Percentiles rank a stretch among this genome's conserved stretches.
Conservation (phyloP, 2,888 invertebrate genomes). For the Danaus chrysippus region DNA sequence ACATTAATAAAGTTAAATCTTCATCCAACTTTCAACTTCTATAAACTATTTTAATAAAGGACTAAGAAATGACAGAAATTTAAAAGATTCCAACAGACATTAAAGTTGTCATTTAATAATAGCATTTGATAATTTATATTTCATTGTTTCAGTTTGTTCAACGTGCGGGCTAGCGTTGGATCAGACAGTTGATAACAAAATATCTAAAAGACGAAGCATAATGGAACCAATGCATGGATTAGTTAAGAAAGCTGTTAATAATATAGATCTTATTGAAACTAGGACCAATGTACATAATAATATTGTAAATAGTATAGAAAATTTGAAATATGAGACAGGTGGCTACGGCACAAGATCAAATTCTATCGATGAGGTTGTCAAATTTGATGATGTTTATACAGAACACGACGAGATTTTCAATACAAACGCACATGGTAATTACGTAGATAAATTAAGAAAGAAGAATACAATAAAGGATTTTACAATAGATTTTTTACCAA, state of each 20-base stretch:
- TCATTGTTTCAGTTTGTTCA: conserved; percentile 59
- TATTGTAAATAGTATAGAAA: conserved; percentile 30
- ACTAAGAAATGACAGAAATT: too few species aligned
- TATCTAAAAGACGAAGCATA: conserved; percentile 30
- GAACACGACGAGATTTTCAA: conserved; percentile 39
- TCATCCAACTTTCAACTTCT: too few species aligned
- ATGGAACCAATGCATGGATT: conserved; percentile 32
- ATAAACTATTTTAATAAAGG: too few species aligned
- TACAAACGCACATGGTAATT: conserved; percentile 40
- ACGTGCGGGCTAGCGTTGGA: conserved; percentile 49
- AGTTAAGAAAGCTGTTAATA: conserved; percentile 41
- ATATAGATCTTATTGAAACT: conserved; percentile 34
- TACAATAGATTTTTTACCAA: conserved; percentile 29
- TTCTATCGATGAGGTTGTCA: conserved; percentile 29
- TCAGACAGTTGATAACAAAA: conserved; percentile 52
- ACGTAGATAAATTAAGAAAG: conserved; percentile 34
- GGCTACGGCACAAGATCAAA: conserved; percentile 27
- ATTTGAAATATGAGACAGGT: conserved; percentile 29
- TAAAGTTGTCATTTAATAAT: too few species aligned
- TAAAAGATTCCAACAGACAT: too few species aligned
- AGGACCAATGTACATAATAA: conserved; percentile 43
- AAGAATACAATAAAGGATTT: conserved; percentile 20
- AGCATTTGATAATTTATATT: not conserved
- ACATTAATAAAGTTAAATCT: too few species aligned
- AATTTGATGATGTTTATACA: conserved; percentile 42